Evolutionary conservation across 2,888 invertebrate genomes (phyloP).

Genomic region (Meiosimyza platycephala): DNA sequence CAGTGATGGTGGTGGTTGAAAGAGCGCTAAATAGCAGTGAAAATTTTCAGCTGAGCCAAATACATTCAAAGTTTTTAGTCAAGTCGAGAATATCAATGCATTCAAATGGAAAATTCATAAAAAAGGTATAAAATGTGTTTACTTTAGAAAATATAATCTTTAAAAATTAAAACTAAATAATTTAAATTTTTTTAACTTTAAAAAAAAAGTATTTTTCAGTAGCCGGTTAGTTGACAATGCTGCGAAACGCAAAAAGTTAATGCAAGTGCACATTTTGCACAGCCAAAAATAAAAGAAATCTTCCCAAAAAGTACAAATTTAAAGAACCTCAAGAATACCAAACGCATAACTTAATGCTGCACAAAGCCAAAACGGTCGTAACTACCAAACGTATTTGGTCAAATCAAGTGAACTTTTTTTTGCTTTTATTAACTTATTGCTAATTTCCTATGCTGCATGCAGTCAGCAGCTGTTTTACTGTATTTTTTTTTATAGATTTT

Average conservation of each 20-base stretch:
- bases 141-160: too few species aligned
- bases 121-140: too few species aligned
- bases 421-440: too few species aligned
- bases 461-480: slow-evolving; percentile 18
- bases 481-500: neutral
- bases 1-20: neutral
- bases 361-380: slow-evolving; percentile 8
- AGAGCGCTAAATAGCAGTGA: neutral
- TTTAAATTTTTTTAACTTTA: neutral
- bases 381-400: slow-evolving; percentile 21
- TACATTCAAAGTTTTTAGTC: neutral
- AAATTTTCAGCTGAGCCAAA: neutral
- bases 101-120: neutral
- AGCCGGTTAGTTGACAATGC: neutral
- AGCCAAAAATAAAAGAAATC: neutral
- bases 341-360: slow-evolving; percentile 4
- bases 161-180: too few species aligned
- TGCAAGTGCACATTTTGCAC: slow-evolving; percentile 10
- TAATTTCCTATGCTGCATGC: too few species aligned
- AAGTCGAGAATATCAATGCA: neutral
- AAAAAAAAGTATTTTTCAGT: neutral
- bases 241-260: slow-evolving; percentile 14
- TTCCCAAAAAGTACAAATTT: neutral
- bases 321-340: slow-evolving; percentile 1
- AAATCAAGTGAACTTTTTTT: slow-evolving; percentile 18